Evolutionary conservation across 2,113 vertebrate species (phyloP).

Genomic region (Menura novaehollandiae): DNA sequence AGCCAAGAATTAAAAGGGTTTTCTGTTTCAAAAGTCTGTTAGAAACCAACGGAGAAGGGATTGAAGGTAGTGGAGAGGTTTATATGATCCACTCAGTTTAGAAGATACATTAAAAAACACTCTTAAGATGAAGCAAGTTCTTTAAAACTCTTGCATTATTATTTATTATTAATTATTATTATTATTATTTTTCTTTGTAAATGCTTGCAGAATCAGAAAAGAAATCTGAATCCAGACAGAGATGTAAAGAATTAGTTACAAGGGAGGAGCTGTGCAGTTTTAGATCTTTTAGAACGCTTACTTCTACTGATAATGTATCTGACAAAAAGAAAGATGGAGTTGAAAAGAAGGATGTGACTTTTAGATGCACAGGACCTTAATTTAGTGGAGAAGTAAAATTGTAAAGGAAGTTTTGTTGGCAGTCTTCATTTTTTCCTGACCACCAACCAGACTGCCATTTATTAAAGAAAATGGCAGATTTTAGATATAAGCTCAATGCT

Average conservation of each 20-base stretch:
- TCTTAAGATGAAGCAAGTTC: neutral
- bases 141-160: neutral
- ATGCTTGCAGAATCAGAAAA: neutral
- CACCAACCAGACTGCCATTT: neutral
- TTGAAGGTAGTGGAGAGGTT: neutral
- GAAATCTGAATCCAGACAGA: neutral
- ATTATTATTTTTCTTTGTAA: neutral
- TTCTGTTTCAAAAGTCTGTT: neutral
- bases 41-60: neutral
- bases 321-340: neutral
- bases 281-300: no score
- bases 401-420: neutral
- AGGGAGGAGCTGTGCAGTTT: neutral
- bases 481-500: neutral
- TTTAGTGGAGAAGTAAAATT: neutral
- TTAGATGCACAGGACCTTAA: neutral
- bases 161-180: no score
- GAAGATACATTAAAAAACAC: neutral
- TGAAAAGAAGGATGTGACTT: neutral
- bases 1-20: neutral
- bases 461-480: neutral
- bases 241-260: neutral
- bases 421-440: neutral
- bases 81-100: neutral
- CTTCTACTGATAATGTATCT: neutral